Evolutionary conservation across 2,113 vertebrate genomes (phyloP).

Genomic region (Todiramphus saurophagus): DNA sequence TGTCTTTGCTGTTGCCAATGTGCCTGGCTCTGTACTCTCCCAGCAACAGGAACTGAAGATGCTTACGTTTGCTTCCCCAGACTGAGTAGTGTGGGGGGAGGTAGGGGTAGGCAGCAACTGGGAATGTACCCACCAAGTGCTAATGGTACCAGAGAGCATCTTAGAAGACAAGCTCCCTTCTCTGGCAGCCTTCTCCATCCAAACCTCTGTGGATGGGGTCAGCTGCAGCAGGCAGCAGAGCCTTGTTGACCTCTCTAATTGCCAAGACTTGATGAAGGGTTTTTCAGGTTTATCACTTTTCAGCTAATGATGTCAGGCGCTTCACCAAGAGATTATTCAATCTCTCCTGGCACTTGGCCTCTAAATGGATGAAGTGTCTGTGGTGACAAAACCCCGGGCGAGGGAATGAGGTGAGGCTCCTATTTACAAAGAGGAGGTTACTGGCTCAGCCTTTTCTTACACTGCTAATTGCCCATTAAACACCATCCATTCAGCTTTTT

Average conservation of each 20-base stretch:
- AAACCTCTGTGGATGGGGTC: background rate
- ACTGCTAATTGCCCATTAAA: background rate
- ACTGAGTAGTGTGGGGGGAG: background rate
- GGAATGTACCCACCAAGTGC: background rate
- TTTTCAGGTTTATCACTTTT: background rate
- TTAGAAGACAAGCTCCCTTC: background rate
- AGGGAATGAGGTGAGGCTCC: background rate
- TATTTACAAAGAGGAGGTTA: background rate
- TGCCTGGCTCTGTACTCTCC: background rate
- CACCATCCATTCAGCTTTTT: background rate
- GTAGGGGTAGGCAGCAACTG: background rate
- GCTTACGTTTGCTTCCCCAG: background rate
- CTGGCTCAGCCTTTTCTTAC: background rate
- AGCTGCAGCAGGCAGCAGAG: background rate
- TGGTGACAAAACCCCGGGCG: background rate
- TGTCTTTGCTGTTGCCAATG: accelerated
- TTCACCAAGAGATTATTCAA: background rate
- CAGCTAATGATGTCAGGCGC: background rate
- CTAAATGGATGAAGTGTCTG: background rate
- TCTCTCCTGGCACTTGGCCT: background rate
- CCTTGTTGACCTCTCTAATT: background rate
- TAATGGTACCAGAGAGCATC: accelerated
- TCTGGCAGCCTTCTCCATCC: background rate
- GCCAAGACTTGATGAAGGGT: background rate
- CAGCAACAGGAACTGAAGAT: background rate